phyloP scores from a whole-genome alignment of 2,797 vertebrate species.

The Cottoperca gobio region DNA sequence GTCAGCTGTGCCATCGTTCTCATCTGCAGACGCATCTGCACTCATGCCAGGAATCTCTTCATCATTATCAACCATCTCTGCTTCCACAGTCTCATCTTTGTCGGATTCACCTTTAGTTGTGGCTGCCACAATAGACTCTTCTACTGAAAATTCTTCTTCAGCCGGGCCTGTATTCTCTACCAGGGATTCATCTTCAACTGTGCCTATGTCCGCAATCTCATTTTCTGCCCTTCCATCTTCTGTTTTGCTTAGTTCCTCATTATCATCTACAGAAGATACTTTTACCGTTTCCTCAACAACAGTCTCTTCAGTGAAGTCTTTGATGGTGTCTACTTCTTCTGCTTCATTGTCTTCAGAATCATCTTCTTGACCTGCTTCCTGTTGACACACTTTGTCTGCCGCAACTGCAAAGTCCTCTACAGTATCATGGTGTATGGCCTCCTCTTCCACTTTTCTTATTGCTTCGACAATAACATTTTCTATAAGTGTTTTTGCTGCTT shows the following conservation, averaged over 20 bases:
- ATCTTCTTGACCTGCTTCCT: slow-evolving; percentile 7
- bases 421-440: background rate
- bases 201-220: background rate
- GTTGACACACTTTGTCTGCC: slow-evolving; percentile 7
- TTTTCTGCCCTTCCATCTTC: background rate
- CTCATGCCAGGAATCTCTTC: background rate
- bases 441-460: slow-evolving; percentile 43
- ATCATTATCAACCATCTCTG: no score
- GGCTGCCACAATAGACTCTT: background rate
- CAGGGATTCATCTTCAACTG: background rate
- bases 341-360: slow-evolving; percentile 10
- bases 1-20: slow-evolving; percentile 4
- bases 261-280: background rate
- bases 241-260: background rate
- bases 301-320: background rate
- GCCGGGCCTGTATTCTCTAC: background rate
- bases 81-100: no score
- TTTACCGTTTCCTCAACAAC: slow-evolving; percentile 3
- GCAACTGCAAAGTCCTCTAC: slow-evolving; percentile 9
- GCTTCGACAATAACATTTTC: slow-evolving; percentile 57
- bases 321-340: background rate
- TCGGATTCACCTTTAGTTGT: no score
- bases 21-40: background rate
- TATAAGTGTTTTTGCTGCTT: slow-evolving; percentile 54
- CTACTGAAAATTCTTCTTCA: background rate